phyloP scores from a whole-genome alignment of 2,113 vertebrate species.

The Thermophis baileyi region DNA sequence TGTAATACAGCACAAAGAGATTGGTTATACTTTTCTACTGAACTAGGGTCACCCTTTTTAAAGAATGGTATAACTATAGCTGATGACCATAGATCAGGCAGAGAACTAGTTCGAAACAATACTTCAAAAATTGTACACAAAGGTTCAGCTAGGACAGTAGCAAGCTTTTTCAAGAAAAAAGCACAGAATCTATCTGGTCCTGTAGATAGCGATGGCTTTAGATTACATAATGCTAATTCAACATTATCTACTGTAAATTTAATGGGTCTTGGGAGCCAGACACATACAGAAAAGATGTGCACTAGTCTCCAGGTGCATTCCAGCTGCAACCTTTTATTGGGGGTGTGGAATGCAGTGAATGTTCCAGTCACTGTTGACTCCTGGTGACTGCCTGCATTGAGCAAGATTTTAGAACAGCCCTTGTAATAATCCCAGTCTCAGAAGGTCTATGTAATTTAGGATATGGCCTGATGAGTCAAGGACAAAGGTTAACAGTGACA shows the following conservation, averaged over 20 bases:
- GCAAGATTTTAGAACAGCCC: background rate
- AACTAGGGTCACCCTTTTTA: too few species aligned
- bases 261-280: background rate
- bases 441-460: background rate
- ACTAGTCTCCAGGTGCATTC: background rate
- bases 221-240: too few species aligned
- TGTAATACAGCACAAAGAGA: too few species aligned
- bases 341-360: background rate
- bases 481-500: background rate
- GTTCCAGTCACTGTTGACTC: background rate
- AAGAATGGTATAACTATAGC: too few species aligned
- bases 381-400: background rate
- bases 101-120: too few species aligned
- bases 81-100: too few species aligned
- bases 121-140: too few species aligned
- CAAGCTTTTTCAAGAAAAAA: too few species aligned
- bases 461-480: background rate
- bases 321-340: background rate
- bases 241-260: background rate
- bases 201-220: too few species aligned
- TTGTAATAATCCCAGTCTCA: background rate
- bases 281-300: background rate
- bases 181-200: too few species aligned
- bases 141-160: too few species aligned
- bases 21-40: too few species aligned